These are phyloP conservation scores for Pammene aurita DNA, from an alignment of 2,888 invertebrate species.

Conservation along the genomic window DNA sequence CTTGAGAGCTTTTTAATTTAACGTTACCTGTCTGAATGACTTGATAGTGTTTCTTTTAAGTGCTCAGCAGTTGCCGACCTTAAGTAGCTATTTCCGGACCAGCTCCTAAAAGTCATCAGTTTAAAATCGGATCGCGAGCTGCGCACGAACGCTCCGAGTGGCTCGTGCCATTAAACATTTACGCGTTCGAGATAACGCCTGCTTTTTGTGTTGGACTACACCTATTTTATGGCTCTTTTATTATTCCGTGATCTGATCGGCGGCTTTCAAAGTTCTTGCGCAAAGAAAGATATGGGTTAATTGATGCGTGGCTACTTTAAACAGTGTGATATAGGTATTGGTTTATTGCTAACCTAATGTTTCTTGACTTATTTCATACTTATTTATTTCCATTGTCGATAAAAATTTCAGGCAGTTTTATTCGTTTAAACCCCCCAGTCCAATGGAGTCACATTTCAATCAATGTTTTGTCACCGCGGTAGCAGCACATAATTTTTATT, in stretches of 20 bases:
- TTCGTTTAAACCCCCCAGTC: constrained; percentile 9
- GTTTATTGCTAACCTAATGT: not conserved
- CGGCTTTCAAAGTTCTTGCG: constrained; percentile 58
- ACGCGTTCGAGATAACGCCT: constrained; percentile 74
- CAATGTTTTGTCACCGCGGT: constrained; percentile 30
- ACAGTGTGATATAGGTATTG: not conserved
- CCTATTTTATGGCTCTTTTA: constrained; percentile 76
- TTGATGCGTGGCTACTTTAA: constrained; percentile 21
- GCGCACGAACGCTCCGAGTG: constrained; percentile 61
- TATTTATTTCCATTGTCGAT: not conserved
- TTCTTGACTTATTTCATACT: not conserved
- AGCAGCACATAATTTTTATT: constrained; percentile 35
- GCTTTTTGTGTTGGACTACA: constrained; percentile 72
- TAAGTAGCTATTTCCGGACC: constrained; percentile 75
- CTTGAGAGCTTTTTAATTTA: constrained; percentile 16
- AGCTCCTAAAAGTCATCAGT: constrained; percentile 75
- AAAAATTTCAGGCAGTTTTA: constrained; percentile 8
- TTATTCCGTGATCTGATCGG: constrained; percentile 70
- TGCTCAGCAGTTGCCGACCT: constrained; percentile 62
- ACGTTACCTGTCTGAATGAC: constrained; percentile 28
- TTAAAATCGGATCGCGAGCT: constrained; percentile 73
- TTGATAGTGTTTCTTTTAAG: constrained; percentile 63
- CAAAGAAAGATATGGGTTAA: constrained; percentile 56
- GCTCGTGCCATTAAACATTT: constrained; percentile 75
- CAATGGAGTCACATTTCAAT: constrained; percentile 31